Percentiles rank a stretch among this genome's conserved stretches.
These are phyloP conservation scores for Stenichneumon culpator DNA, from an alignment of 2,888 invertebrate genomes.

Conservation along the genomic window DNA sequence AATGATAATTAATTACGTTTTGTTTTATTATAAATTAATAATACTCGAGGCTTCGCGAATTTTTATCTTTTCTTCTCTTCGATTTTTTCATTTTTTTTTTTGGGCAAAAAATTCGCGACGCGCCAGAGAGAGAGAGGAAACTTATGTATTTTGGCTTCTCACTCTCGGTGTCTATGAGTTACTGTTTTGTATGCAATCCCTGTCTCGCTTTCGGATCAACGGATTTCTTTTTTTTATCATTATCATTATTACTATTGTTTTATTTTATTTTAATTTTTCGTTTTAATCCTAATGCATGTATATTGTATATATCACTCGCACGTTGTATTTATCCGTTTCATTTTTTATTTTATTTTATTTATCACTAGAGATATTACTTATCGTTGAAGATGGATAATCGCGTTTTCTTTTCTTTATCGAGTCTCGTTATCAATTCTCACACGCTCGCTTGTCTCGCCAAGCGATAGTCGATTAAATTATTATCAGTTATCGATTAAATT, in stretches of 20 bases:
- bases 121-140: slow-evolving; percentile 56
- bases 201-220: slow-evolving; percentile 49
- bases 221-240: slow-evolving; percentile 56
- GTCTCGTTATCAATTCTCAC: slow-evolving; percentile 52
- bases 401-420: slow-evolving; percentile 38
- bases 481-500: slow-evolving; percentile 61
- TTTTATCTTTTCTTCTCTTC: slow-evolving; percentile 8
- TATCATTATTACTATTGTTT: slow-evolving; percentile 59
- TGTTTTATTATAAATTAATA: slow-evolving; percentile 72
- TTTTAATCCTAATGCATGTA: slow-evolving; percentile 64
- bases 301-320: slow-evolving; percentile 72
- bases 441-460: slow-evolving; percentile 60
- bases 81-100: slow-evolving; percentile 3
- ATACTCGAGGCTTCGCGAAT: slow-evolving; percentile 70
- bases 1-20: slow-evolving; percentile 61
- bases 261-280: slow-evolving; percentile 57
- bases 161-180: slow-evolving; percentile 60
- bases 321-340: slow-evolving; percentile 63
- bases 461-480: slow-evolving; percentile 68
- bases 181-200: slow-evolving; percentile 60
- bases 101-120: slow-evolving; percentile 45
- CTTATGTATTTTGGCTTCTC: slow-evolving; percentile 62
- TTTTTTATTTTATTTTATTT: slow-evolving; percentile 47
- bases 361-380: slow-evolving; percentile 80
- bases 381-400: slow-evolving; percentile 70